phyloP scores from a whole-genome alignment of 2,113 vertebrate species.

The Corythaixoides concolor region DNA sequence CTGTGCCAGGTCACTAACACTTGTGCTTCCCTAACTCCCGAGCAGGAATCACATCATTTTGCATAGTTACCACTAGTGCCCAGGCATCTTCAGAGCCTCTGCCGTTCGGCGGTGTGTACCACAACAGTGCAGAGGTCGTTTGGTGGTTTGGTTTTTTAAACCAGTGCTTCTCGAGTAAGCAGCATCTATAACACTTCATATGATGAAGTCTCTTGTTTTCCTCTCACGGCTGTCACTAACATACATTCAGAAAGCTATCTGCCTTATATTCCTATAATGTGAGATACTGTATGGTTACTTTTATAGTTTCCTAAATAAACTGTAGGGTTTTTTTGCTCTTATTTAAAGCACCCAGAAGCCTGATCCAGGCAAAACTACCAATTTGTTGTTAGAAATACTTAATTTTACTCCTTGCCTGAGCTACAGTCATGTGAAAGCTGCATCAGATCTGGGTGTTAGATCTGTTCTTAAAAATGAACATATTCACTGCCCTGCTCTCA shows the following conservation, averaged over 20 bases:
- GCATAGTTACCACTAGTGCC: fast-evolving
- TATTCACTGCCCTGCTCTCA: neutral
- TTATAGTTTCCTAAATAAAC: neutral
- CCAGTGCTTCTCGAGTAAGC: neutral
- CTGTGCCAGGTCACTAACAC: fast-evolving
- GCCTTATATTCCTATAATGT: neutral
- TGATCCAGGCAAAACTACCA: neutral
- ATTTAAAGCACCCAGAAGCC: neutral
- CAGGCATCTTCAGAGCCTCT: fast-evolving
- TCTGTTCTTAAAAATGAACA: neutral
- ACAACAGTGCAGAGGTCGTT: too few species aligned
- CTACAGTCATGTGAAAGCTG: neutral
- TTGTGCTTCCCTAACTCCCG: fast-evolving
- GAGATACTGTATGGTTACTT: neutral
- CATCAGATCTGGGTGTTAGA: neutral
- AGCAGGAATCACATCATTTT: fast-evolving
- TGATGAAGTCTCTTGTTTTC: fast-evolving
- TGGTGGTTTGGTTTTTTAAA: neutral
- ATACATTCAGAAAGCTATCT: neutral
- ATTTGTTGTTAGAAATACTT: neutral
- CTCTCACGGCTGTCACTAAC: neutral
- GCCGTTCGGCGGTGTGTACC: neutral
- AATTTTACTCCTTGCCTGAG: neutral
- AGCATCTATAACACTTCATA: neutral
- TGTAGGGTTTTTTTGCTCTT: neutral